Percentiles rank a stretch among this genome's conserved stretches.
Evolutionary conservation across 2,113 vertebrate species (phyloP).

Genomic region (Vulpes vulpes): DNA sequence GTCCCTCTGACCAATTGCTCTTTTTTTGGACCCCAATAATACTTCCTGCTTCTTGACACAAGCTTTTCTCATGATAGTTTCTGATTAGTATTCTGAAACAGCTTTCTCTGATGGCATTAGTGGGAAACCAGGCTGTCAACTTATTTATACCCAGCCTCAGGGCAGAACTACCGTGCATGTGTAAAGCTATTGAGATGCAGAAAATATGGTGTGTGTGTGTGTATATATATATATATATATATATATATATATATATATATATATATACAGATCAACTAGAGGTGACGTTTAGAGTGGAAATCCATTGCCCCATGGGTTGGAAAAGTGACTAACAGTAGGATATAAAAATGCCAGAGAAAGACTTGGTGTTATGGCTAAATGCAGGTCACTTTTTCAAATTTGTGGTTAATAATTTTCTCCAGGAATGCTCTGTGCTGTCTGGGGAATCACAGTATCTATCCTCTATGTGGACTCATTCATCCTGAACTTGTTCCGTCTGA

Average conservation of each 20-base stretch:
- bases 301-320: slow-evolving; percentile 46
- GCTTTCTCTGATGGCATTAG: slow-evolving; percentile 76
- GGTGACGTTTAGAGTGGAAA: slow-evolving; percentile 71
- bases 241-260: not conserved
- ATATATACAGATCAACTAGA: slow-evolving; percentile 55
- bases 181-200: slow-evolving; percentile 75
- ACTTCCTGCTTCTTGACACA: slow-evolving; percentile 46
- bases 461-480: not conserved
- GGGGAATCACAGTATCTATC: not conserved
- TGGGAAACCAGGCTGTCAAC: slow-evolving; percentile 82
- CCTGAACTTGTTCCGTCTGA: not conserved
- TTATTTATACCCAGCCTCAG: slow-evolving; percentile 85
- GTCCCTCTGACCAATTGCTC: not conserved
- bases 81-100: slow-evolving; percentile 79
- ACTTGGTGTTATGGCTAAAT: not conserved
- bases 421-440: not conserved
- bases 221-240: too few species aligned
- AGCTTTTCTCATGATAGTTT: slow-evolving; percentile 38
- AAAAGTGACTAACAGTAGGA: slow-evolving; percentile 57
- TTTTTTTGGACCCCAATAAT: not conserved
- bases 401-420: not conserved
- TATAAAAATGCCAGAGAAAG: not conserved
- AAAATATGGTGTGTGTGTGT: slow-evolving; percentile 56
- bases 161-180: slow-evolving; percentile 74
- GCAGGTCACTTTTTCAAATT: not conserved